Base-by-base conservation (phyloP, 2,797 vertebrate genomes). In the Mormyrus hasselquistii region DNA sequence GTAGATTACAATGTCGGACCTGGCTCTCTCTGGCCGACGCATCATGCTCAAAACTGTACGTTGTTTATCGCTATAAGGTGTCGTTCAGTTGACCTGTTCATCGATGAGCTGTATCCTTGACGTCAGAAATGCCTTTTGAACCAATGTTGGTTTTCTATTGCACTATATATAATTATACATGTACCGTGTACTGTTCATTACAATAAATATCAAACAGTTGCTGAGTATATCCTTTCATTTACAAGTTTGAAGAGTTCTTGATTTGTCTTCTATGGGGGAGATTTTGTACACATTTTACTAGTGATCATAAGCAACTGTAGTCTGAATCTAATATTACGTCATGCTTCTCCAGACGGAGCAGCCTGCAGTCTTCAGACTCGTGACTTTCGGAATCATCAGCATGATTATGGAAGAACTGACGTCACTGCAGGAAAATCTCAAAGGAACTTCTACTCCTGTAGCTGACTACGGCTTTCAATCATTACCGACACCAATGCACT, bases 111-210 rank as follows among this genome's bases (percentile, higher is more conserved):
- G 90, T 94, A 93, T 49, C 53, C 93, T 95, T 91, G 90, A 91
- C 90, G 90, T 90, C 83, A 92, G 89, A 93, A 88, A 55, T 91
- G 91, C 94, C 91, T 89, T 92, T 94, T 92, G 76, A 89, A 93
- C 92, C 90, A 91, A 94, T 90, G 84, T 92, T 93, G 93, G 93
- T 93, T 94, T 94, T 92, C 90, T 92, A 88, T 90, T 91, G 91
- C 93, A 91, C 90, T 93, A 88, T 93, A 93, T 94, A 95, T 94
- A 92, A 92, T 69, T 69, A 69, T 86, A 91, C 92, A 92, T 95
- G 93, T 94, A 94, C 92, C 91, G 91, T 90, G 91, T 94, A 95
- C 93, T 94, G 94, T 95, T 93, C 49, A 95, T 95, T 95, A 94
- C 96, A 96, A 93, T 76, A 53, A 87, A 1, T 69, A 91, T 93